phyloP scores from a whole-genome alignment of 2,888 invertebrate species.

The Plebejus melissa region DNA sequence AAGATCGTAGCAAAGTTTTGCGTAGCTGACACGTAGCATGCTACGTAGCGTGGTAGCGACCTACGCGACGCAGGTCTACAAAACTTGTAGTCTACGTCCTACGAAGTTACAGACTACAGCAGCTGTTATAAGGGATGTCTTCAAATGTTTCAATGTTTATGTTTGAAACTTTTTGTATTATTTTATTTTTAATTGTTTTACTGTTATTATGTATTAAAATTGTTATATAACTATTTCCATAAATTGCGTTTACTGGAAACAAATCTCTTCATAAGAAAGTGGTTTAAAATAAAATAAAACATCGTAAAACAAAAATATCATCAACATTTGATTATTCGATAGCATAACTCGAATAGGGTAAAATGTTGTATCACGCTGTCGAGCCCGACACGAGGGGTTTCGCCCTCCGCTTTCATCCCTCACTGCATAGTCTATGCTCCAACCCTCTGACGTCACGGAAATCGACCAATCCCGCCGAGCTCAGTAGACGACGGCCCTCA shows the following conservation, averaged over 20 bases:
- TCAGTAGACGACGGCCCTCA: constrained; percentile 70
- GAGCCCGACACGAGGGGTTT: constrained; percentile 8
- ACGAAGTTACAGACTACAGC: neutral
- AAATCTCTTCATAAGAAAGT: neutral
- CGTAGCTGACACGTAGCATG: neutral
- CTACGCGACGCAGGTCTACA: neutral
- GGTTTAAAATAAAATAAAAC: neutral
- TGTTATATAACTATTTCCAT: neutral
- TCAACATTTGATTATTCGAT: neutral
- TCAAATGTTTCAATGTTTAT: no score
- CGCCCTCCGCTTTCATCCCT: constrained; percentile 41
- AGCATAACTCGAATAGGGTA: neutral
- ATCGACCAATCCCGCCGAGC: constrained; percentile 81
- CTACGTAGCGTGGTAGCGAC: neutral
- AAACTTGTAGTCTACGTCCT: neutral
- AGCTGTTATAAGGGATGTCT: no score
- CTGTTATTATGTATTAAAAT: neutral
- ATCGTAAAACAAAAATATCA: neutral
- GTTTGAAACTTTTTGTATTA: no score
- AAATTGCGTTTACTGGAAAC: neutral
- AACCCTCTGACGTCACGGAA: constrained; percentile 81
- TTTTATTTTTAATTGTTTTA: neutral
- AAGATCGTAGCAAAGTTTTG: neutral
- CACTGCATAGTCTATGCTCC: constrained; percentile 66
- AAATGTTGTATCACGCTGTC: neutral